Evolutionary conservation across 1,140 invertebrate species (phyloP).

Genomic region (Bilobella aurantiaca): DNA sequence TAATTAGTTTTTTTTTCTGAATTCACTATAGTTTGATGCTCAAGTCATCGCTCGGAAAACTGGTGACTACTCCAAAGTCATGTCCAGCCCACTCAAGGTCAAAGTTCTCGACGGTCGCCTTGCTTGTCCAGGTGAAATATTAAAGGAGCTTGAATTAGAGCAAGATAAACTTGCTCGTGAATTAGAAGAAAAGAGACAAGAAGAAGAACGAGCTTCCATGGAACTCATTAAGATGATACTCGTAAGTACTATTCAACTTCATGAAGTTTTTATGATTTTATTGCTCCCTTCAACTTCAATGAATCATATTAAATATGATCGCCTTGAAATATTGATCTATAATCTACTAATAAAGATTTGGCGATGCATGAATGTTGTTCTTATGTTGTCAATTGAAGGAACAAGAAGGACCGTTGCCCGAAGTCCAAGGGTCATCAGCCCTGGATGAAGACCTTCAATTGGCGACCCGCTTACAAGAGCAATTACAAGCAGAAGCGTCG

Average conservation of each 20-base stretch:
- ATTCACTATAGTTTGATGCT: constrained; percentile 13
- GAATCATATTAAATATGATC: too few relatives aligned
- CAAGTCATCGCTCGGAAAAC: background rate
- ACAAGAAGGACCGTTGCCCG: background rate
- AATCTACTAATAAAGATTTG: too few relatives aligned
- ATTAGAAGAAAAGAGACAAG: background rate
- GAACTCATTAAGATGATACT: background rate
- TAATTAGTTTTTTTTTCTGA: background rate
- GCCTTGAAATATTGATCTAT: too few relatives aligned
- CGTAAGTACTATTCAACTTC: background rate
- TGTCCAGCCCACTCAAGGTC: background rate
- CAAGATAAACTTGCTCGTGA: constrained; percentile 11
- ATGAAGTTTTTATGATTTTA: too few relatives aligned
- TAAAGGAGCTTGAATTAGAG: constrained; percentile 9
- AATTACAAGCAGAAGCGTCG: background rate
- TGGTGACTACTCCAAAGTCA: constrained; percentile 15
- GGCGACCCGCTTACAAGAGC: background rate
- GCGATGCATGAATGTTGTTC: background rate
- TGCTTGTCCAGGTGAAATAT: constrained; percentile 7
- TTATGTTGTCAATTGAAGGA: background rate
- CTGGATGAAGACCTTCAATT: too few relatives aligned
- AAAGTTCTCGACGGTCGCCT: constrained; percentile 9
- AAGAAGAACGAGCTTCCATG: background rate
- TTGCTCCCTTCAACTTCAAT: too few relatives aligned
- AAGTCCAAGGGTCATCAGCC: background rate